Conservation (phyloP, 2,888 invertebrate genomes). For the Catocala nupta region DNA sequence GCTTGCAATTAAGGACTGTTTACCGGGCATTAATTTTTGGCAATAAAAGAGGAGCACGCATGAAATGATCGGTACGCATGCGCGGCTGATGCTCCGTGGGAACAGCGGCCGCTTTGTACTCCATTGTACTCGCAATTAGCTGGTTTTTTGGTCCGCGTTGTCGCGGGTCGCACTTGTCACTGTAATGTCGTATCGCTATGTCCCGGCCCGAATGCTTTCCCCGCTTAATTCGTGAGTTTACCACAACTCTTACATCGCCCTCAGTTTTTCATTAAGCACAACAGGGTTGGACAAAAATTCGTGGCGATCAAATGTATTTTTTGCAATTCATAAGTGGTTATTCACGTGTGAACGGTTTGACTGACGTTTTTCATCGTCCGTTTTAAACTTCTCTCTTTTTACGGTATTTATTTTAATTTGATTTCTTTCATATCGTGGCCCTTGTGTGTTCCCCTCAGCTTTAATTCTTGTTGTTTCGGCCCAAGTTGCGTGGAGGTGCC, state of each 20-base stretch:
- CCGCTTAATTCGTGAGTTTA: slow-evolving; percentile 75
- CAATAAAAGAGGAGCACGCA: slow-evolving; percentile 85
- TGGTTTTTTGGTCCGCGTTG: slow-evolving; percentile 73
- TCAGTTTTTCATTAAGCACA: slow-evolving; percentile 42
- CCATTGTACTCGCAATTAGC: slow-evolving; percentile 85
- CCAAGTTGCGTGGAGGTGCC: slow-evolving; percentile 7
- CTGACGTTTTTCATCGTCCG: slow-evolving; percentile 73
- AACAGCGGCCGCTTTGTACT: slow-evolving; percentile 83
- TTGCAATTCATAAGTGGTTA: slow-evolving; percentile 71
- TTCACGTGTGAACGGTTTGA: slow-evolving; percentile 75
- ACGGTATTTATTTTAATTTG: slow-evolving; percentile 50
- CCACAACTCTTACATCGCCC: slow-evolving; percentile 63
- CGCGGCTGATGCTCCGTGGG: slow-evolving; percentile 80
- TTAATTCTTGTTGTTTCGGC: slow-evolving; percentile 22
- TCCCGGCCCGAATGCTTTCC: slow-evolving; percentile 75
- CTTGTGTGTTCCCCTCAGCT: slow-evolving; percentile 34
- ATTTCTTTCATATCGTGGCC: slow-evolving; percentile 37
- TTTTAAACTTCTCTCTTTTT: slow-evolving; percentile 59
- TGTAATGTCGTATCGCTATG: slow-evolving; percentile 82
- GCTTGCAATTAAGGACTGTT: slow-evolving; percentile 84
- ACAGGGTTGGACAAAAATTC: slow-evolving; percentile 54
- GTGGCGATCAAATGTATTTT: slow-evolving; percentile 67
- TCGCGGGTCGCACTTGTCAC: slow-evolving; percentile 77
- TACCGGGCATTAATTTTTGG: slow-evolving; percentile 87
- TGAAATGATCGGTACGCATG: slow-evolving; percentile 82